Base-by-base conservation (phyloP, 1,140 invertebrate genomes). In the Berghia stephanieae region DNA sequence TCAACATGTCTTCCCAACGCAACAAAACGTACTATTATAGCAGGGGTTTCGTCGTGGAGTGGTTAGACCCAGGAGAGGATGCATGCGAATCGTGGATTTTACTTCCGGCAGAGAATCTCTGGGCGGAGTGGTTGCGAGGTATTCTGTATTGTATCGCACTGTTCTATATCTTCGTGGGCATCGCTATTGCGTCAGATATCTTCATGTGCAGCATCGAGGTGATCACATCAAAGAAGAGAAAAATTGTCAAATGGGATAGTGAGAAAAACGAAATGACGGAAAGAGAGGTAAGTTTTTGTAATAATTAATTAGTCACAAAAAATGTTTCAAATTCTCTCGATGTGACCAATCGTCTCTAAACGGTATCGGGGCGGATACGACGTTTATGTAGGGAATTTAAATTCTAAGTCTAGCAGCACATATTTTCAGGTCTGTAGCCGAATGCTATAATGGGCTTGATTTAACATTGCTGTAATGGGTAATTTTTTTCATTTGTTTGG, bases 191-290 rank as follows among this genome's bases (percentile, higher is more conserved):
- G 10, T 90, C 90, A 38, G 91, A 91, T 82, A 88, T 91, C 73
- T 92, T 93, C 83, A 93, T 93, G 92, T 90, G 91, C 63, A 88
- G 92, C 79, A 93, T 93, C 73, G 93, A 93, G 83, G 83, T 85
- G 2, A 85, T 88, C 60, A 88, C 86, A 2, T 86, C 85, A 76
- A 86, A 87, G 75, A 85, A 85, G 49, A 77, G 82, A 70, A 87
- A 74, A 36, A 80, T 88, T 38, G 70, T 83, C 0, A 69, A 67
- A 24, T 87, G 82, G 82, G 87, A 88, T 80, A 78, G 81, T 24
- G 84, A 87, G 72, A 83, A 83, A 71, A 79, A 85, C 38, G 78
- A 86, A 66, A 84, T 81, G 73, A 81, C 84, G 21, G 83, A 85
- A 70, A 73, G 78, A 44, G 81, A 86, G 80, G 81, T 89, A 63